Percentiles rank a stretch among this genome's conserved stretches.
Evolutionary conservation across 2,113 vertebrate genomes (phyloP).

Genomic region (Periophthalmodon schlosseri): DNA sequence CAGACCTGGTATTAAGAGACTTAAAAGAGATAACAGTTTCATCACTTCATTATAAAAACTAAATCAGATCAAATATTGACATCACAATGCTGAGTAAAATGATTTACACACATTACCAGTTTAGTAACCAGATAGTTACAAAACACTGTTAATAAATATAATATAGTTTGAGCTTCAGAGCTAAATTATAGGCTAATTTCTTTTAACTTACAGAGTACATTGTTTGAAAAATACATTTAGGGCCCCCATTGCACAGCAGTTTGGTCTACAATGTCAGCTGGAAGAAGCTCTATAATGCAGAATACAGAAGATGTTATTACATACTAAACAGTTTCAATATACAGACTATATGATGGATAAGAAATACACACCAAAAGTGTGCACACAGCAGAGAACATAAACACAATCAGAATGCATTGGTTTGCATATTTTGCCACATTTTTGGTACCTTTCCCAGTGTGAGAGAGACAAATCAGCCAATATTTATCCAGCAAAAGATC

Average conservation of each 20-base stretch:
- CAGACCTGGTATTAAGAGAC: constrained; percentile 51
- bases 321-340: constrained; percentile 33
- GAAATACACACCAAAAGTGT: background rate
- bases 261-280: constrained; percentile 75
- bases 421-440: constrained; percentile 4
- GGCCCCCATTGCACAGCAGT: constrained; percentile 77
- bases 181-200: constrained; percentile 69
- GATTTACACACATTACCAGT: constrained; percentile 44
- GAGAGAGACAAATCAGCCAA: background rate
- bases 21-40: constrained; percentile 49
- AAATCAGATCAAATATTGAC: constrained; percentile 47
- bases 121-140: constrained; percentile 66
- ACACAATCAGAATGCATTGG: background rate
- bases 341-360: constrained; percentile 25
- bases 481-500: background rate
- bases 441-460: background rate
- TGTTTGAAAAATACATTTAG: constrained; percentile 77
- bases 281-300: constrained; percentile 55
- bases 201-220: constrained; percentile 69
- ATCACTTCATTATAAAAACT: constrained; percentile 55
- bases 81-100: constrained; percentile 55
- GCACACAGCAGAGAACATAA: background rate
- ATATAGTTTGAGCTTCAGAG: constrained; percentile 68
- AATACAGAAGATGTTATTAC: constrained; percentile 42
- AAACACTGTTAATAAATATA: constrained; percentile 78